Percentiles rank a stretch among this genome's conserved stretches.
These are phyloP conservation scores for Nyctalus aviator DNA, from an alignment of 2,797 vertebrate genomes.

Conservation along the genomic window DNA sequence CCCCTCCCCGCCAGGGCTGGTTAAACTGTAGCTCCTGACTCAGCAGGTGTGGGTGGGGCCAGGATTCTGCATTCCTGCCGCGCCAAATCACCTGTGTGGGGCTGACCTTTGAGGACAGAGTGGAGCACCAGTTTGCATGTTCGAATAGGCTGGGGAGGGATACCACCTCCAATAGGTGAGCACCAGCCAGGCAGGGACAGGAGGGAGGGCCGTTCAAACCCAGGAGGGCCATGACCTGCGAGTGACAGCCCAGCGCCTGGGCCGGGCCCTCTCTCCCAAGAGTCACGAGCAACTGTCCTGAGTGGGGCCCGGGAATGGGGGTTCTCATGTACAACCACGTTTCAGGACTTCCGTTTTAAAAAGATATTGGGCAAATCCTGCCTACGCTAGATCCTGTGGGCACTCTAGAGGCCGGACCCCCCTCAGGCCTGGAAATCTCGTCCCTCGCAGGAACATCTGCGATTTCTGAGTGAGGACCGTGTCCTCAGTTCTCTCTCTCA, in stretches of 20 bases:
- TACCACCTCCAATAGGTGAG: neutral
- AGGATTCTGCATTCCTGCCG: neutral
- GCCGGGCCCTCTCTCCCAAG: neutral
- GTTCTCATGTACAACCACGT: neutral
- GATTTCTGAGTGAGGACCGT: neutral
- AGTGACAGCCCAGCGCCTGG: neutral
- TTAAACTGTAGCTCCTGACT: neutral
- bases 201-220: neutral
- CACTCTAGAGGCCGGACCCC: neutral
- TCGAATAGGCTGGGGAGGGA: neutral
- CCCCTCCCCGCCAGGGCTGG: neutral
- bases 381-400: no score
- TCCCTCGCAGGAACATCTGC: neutral
- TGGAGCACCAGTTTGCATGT: neutral
- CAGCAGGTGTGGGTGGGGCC: neutral
- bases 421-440: neutral
- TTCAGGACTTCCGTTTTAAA: neutral
- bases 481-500: neutral
- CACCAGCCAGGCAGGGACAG: neutral
- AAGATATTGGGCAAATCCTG: neutral
- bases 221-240: neutral
- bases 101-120: neutral
- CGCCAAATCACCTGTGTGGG: neutral
- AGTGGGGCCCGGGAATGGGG: neutral
- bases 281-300: neutral